phyloP scores from a whole-genome alignment of 2,113 vertebrate genomes.

The Leptobrachium ailaonicum region DNA sequence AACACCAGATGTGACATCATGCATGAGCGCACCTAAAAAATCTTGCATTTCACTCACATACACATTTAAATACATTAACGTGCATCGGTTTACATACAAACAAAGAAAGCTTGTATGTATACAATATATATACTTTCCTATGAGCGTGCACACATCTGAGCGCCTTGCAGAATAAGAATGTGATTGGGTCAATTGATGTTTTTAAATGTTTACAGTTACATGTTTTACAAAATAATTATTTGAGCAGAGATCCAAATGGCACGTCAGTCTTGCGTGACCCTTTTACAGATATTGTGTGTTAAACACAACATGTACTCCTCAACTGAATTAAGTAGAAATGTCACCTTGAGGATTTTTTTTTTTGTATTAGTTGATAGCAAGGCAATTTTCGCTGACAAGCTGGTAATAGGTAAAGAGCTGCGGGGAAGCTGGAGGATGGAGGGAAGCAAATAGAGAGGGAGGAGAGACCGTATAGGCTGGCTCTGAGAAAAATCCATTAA shows the following conservation, averaged over 20 bases:
- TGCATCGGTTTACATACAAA: too few relatives aligned
- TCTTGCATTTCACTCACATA: too few relatives aligned
- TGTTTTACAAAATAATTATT: conserved; percentile 1
- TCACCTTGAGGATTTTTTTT: conserved; percentile 41
- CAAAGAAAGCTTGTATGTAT: too few relatives aligned
- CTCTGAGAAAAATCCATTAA: conserved; percentile 38
- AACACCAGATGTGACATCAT: too few relatives aligned
- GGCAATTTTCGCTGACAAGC: conserved; percentile 48
- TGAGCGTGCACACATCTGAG: too few relatives aligned
- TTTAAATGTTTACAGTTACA: too few relatives aligned
- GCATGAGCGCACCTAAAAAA: too few relatives aligned
- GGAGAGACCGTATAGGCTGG: conserved; percentile 9
- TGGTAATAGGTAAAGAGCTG: conserved; percentile 48
- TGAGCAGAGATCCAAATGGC: neutral
- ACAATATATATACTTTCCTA: too few relatives aligned
- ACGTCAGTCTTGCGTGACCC: conserved; percentile 8
- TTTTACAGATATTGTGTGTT: conserved; percentile 26
- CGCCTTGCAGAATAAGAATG: too few relatives aligned
- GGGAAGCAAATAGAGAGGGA: conserved; percentile 5
- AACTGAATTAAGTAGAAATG: conserved; percentile 41
- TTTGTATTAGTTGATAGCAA: conserved; percentile 48
- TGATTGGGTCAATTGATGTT: too few relatives aligned
- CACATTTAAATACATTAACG: too few relatives aligned
- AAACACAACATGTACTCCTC: conserved; percentile 24
- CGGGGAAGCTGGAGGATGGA: conserved; percentile 32